These are phyloP conservation scores for Stenopsyche tienmushanensis DNA, from an alignment of 1,140 invertebrate genomes.

Conservation along the genomic window DNA sequence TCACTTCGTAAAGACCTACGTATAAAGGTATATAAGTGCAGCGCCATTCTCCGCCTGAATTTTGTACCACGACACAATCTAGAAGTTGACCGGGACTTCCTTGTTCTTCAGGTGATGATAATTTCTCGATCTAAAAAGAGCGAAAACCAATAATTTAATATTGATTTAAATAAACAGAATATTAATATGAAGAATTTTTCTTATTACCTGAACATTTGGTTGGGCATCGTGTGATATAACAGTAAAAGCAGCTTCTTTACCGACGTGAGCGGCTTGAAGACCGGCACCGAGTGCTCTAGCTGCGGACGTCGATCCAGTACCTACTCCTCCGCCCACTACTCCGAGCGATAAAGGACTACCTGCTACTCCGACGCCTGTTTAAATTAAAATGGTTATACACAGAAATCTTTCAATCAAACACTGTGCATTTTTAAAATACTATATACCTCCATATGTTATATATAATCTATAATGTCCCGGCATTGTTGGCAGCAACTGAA, in stretches of 20 bases:
- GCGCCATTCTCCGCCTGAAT: conserved; percentile 55
- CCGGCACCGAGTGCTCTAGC: conserved; percentile 62
- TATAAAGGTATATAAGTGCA: conserved; percentile 60
- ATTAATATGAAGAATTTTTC: neutral
- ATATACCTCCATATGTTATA: conserved; percentile 76
- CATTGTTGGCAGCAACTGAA: conserved; percentile 84
- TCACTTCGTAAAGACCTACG: conserved; percentile 60
- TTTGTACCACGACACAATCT: conserved; percentile 49
- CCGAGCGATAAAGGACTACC: conserved; percentile 64
- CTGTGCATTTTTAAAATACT: conserved; percentile 1
- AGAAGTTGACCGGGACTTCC: conserved; percentile 48
- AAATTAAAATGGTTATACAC: neutral
- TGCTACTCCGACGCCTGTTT: conserved; percentile 58
- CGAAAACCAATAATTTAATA: conserved; percentile 1
- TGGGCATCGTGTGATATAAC: conserved; percentile 59
- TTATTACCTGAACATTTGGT: conserved; percentile 60
- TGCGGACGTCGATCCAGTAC: conserved; percentile 49
- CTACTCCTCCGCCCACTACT: conserved; percentile 51
- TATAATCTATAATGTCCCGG: conserved; percentile 89
- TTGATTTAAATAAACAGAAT: neutral
- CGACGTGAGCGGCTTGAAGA: conserved; percentile 68
- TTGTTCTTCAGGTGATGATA: conserved; percentile 51
- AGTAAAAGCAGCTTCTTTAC: conserved; percentile 72
- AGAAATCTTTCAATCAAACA: neutral
- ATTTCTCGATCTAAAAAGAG: conserved; percentile 49